Evolutionary conservation across 2,113 vertebrate genomes (phyloP), one percentile per base, ranked within the genome.

Genomic region (Oxyura jamaicensis): DNA sequence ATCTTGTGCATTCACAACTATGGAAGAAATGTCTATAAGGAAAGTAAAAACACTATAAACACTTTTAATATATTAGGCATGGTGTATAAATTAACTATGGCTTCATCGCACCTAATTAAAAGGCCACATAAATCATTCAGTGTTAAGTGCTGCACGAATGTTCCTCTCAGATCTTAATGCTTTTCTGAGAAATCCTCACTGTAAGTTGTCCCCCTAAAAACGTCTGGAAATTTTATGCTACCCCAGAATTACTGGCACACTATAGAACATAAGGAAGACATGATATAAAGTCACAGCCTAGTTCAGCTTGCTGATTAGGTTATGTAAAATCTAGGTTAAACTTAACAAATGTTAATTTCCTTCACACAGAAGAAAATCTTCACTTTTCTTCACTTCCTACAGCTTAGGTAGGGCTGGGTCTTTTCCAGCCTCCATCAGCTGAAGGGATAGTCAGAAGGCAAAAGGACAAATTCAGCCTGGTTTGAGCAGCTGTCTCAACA

Each of bases 181-280:
- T 86, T 92, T 95, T 86, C 79, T 95, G 67, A 94, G 71, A 94
- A 91, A 86, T 77, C 25, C 23, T 90, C 55, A 35, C 33, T 74
- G 12, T 73, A 77, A 74, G 63, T 35, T 77, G 23, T 21, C 28
- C 46, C 63, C 62, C 72, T 95, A 63, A 87, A 89, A 89, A 55
- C 7, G 21, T 50, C 90, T 83, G 42, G n/a, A 94, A 88, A 88
- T 58, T 44, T 58, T 58, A 52, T 53, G 66, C 10, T 33, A 76
- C 31, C 28, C 63, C 1, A 4, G 81, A 92, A 73, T 74, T 89
- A 52, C 59, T 82, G 66, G 31, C 59, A 83, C 28, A 46, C 13
- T 50, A 31, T 4, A 80, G 84, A 83, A 79, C 21, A 50, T 22
- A 42, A 50, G 36, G 31, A 78, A 91, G 44, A n/a, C 35, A 60